These are phyloP conservation scores for Pristionchus mayeri DNA, from an alignment of 2,888 invertebrate species.

Conservation along the genomic window DNA sequence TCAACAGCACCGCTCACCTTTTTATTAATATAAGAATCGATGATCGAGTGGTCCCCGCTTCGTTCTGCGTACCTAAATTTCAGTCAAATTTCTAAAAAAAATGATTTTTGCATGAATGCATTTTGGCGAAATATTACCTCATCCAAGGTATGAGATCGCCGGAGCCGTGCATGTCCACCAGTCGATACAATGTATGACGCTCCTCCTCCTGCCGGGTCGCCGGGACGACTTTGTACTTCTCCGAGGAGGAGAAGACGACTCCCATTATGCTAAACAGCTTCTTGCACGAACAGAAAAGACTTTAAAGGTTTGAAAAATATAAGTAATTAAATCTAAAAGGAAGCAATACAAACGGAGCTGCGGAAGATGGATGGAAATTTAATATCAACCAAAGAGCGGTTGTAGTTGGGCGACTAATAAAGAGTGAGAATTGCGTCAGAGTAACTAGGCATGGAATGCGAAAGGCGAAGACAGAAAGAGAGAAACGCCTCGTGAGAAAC, in stretches of 20 bases:
- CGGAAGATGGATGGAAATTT: too few species aligned
- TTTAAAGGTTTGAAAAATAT: neutral
- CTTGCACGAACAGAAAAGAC: too few species aligned
- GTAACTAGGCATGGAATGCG: too few species aligned
- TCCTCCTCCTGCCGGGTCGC: neutral
- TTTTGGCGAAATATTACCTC: neutral
- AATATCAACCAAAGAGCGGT: too few species aligned
- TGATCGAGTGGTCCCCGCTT: neutral
- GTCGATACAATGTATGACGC: neutral
- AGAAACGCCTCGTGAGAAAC: too few species aligned
- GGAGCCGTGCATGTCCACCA: neutral
- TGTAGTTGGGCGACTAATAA: too few species aligned
- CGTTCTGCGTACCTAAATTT: conserved; percentile 79
- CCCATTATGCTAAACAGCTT: neutral
- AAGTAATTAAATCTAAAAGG: too few species aligned
- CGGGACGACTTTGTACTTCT: neutral
- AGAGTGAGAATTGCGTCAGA: too few species aligned
- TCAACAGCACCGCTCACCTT: neutral
- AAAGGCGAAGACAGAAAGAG: too few species aligned
- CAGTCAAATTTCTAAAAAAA: conserved; percentile 77
- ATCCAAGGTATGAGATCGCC: conserved; percentile 7
- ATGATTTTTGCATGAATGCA: neutral
- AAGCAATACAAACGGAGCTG: too few species aligned
- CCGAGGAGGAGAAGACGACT: neutral
- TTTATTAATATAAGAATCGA: neutral